Evolutionary conservation across 2,113 vertebrate genomes (phyloP), one percentile per base, ranked within the genome.

Genomic region (Opisthocomus hoazin): DNA sequence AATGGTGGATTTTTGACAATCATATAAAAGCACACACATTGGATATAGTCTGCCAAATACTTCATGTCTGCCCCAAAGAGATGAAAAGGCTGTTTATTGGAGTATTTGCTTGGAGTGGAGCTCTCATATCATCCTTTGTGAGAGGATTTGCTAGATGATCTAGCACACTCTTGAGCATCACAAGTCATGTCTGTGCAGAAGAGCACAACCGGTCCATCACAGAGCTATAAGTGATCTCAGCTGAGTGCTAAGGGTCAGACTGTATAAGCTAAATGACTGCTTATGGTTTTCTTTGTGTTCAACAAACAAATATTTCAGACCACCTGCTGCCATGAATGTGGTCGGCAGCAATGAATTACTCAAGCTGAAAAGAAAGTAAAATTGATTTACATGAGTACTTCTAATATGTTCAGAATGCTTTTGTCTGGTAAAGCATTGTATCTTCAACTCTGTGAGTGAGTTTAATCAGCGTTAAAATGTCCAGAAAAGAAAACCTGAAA

Each of bases 101-200:
- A 37, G 15, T 43, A 24, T 60, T 79, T 76, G 23, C n/a, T 71
- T 84, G 13, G 26, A 88, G 34, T 11, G 48, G n/a, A 78, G 20
- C 12, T 41, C 17, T 61, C 34, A 50, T 2, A 8, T 24, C 30
- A 69, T 41, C 30, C 26, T 63, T 86, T 80, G 8, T 80, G 30
- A 39, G 12, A 68, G 37, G 13, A 36, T 81, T 77, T 77, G 6
- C 30, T 54, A 34, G 34, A 23, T 57, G 20, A 87, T n/a, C 22
- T 58, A 68, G 22, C 9, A 50, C 15, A 9, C 5, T 22, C 18
- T 43, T 15, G 27, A 70, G 20, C 34, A 53, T 34, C 36, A 29
- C 0, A 29, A 0, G 0, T 41, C 65, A 83, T 26, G 22, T 43
- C 15, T 75, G 19, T 34, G 29, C 53, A 73, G 46, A 30, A 51